Evolutionary conservation across 2,888 invertebrate species (phyloP).

Genomic region (Minunthozetes semirufus): DNA sequence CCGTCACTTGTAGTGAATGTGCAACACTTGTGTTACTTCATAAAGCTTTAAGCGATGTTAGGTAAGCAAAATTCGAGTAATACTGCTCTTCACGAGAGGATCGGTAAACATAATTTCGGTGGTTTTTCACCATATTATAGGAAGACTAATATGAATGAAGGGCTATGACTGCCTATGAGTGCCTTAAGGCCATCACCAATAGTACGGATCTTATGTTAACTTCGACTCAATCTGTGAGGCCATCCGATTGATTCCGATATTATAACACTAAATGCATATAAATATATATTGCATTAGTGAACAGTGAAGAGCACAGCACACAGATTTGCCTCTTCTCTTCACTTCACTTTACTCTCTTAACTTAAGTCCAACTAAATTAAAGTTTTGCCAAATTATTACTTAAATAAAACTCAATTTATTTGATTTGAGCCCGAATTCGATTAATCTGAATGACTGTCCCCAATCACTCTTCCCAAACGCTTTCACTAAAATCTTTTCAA

Average conservation of each 20-base stretch:
- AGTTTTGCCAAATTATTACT: neutral
- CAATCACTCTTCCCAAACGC: no score
- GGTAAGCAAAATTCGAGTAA: slow-evolving; percentile 17
- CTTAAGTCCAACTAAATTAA: slow-evolving; percentile 13
- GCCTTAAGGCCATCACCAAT: slow-evolving; percentile 18
- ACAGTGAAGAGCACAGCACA: neutral
- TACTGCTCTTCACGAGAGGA: slow-evolving; percentile 17
- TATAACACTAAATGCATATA: slow-evolving; percentile 13
- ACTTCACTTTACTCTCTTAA: slow-evolving; percentile 1
- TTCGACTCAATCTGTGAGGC: neutral
- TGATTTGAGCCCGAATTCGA: neutral
- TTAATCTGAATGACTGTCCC: neutral
- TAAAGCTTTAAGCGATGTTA: slow-evolving; percentile 25
- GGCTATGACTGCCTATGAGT: slow-evolving; percentile 3
- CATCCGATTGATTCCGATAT: neutral
- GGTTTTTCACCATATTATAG: slow-evolving; percentile 24
- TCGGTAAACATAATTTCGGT: slow-evolving; percentile 23
- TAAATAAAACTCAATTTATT: neutral
- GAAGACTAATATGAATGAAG: slow-evolving; percentile 14
- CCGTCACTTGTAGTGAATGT: neutral
- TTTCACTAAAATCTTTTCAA: neutral
- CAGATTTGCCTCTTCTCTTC: neutral
- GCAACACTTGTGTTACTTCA: slow-evolving; percentile 15
- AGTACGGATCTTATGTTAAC: neutral
- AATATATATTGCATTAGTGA: slow-evolving; percentile 7